Base-by-base conservation (phyloP, 92 coral and sea anemone genomes). In the Porites evermanni region DNA sequence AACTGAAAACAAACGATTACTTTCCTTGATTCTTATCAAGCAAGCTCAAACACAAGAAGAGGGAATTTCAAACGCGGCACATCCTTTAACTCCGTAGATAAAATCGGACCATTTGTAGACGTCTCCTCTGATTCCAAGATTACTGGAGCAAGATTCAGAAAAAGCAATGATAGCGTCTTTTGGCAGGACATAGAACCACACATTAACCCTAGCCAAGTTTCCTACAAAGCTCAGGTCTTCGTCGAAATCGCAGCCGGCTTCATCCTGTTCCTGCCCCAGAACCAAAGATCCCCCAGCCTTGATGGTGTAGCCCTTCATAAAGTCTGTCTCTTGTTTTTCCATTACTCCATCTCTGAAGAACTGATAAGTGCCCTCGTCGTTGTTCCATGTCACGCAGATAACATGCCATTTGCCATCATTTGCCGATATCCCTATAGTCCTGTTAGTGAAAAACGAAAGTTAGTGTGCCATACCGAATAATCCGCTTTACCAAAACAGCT, bases 391-490 rank as follows among this genome's bases (percentile, higher is more conserved):
- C 18, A 38, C n/a, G 29, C 75, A 80, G 67, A 80, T 80, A 17
- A 50, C 75, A 17, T 80, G 84, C 84, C 84, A 80, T 12, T 80
- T 65, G 38, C 76, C 84, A 23, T 80, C 84, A 38, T 65, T 80
- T 2, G 75, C 84, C 10, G 52, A 21, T 68, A 68, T 14, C 12
- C 17, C 73, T 68, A 7, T 23, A 16, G 0, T n/a, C 13, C 59
- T 54, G 13, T 54, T 4, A 29, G 32, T 29, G 32, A 17, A 17
- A 1, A 61, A n/a, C 4, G 6, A 61, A 61, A 61, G 17, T 9
- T 2, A 12, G 4, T 67, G 13, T 21, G 24, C 4, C 12, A 11
- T 16, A 29, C 32, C 10, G 59, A 54, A 54, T 12, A 54, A 54
- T 54, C 10, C 13, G 13, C 13, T 2, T 54, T 54, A 54, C 1